phyloP scores from a whole-genome alignment of 2,797 vertebrate species.

The Lophotriccus pileatus region DNA sequence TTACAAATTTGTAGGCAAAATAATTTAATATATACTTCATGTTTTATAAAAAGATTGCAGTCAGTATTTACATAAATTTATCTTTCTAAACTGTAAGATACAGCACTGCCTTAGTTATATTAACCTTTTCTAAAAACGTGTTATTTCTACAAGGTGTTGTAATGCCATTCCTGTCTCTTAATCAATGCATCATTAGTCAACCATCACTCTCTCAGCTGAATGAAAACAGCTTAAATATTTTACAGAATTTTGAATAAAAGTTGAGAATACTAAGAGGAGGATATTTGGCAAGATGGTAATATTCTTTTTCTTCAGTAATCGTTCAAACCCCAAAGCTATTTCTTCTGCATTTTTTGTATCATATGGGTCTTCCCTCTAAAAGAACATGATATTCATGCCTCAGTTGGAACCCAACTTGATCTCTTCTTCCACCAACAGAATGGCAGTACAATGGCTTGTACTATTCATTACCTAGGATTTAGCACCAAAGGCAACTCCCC shows the following conservation, averaged over 20 bases:
- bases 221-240: background rate
- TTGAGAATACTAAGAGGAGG: background rate
- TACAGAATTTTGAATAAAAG: background rate
- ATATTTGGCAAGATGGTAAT: background rate
- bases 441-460: background rate
- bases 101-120: background rate
- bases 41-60: background rate
- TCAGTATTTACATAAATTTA: background rate
- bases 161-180: background rate
- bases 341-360: background rate
- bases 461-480: background rate
- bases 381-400: background rate
- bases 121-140: background rate
- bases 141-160: background rate
- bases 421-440: background rate
- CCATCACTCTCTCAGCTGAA: background rate
- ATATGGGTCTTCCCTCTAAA: background rate
- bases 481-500: background rate
- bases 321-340: background rate
- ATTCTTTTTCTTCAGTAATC: background rate
- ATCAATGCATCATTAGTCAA: background rate
- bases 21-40: background rate
- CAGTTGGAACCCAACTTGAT: background rate
- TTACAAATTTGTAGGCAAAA: background rate
- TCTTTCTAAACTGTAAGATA: background rate